phyloP scores from a whole-genome alignment of 1,140 invertebrate genomes.

The Chironomus tepperi region DNA sequence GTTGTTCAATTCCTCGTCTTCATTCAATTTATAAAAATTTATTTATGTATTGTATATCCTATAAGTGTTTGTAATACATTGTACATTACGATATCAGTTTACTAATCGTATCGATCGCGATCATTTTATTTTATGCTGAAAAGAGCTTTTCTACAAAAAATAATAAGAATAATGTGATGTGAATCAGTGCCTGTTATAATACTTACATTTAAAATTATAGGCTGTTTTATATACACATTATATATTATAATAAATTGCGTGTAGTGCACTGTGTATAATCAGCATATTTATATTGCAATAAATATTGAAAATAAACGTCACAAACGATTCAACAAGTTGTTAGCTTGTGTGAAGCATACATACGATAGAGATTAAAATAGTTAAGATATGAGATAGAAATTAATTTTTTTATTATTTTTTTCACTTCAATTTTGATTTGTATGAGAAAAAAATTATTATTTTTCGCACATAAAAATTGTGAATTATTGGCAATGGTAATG shows the following conservation, averaged over 20 bases:
- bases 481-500: too few relatives aligned
- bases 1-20: not conserved
- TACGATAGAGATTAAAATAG: not conserved
- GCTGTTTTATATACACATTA: conserved; percentile 13
- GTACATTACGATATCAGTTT: conserved; percentile 2
- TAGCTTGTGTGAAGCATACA: not conserved
- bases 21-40: too few relatives aligned
- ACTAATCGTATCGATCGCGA: not conserved
- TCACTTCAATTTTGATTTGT: not conserved
- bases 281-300: conserved; percentile 10
- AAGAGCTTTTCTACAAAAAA: not conserved
- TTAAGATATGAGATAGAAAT: not conserved
- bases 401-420: not conserved
- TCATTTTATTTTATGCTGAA: not conserved
- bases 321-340: conserved; percentile 12
- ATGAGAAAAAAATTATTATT: not conserved
- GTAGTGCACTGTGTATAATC: conserved; percentile 7
- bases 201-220: conserved; percentile 3
- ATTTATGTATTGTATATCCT: too few relatives aligned
- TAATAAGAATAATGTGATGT: not conserved
- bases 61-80: not conserved
- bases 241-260: conserved; percentile 4
- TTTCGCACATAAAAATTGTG: too few relatives aligned
- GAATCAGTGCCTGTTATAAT: not conserved
- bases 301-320: conserved; percentile 14